Base-by-base conservation (phyloP, 1,140 invertebrate genomes). In the Ctenoplectra terminalis region DNA sequence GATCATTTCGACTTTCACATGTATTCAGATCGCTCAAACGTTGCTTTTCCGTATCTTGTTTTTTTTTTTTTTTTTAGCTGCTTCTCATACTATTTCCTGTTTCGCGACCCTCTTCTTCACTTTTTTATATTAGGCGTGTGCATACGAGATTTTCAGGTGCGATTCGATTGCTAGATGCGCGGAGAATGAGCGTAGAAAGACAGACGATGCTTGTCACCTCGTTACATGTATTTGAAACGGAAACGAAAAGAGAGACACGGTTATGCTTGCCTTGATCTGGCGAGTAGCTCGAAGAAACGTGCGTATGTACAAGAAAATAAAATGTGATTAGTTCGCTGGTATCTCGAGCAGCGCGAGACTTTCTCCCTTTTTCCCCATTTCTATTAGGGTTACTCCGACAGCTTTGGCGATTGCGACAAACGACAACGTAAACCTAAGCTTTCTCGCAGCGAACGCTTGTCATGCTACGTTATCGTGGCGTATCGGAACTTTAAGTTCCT, bases 341-440 rank as follows among this genome's bases (percentile, higher is more conserved):
- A 31, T 43, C 6, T 9, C 50, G 40, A 74, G 58, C 15, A 23
- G 52, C 17, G 34, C 60, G 31, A 43, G 50, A 56, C 56, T 23
- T 79, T 64, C 69, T 56, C 78, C 70, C 52, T 60, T 11, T 56
- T 52, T 81, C 26, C 54, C 58, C 60, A 40, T 15, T n/a, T 43
- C 37, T 26, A n/a, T 6, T 6, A 26, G 69, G 64, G 50, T 34
- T 77, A 74, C 46, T 73, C 20, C 61, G 60, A 75, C 34, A 67
- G 71, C 81, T 87, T 87, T 84, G 84, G 81, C 85, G 85, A 84
- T 86, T 74, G 76, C 71, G 61, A 84, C 64, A 82, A 82, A 82
- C 85, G 81, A 79, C 58, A 52, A 80, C 74, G 43, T 87, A 84
- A 82, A 46, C 52, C 61, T 86, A 56, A 58, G 29, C 34, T 70